phyloP scores from a whole-genome alignment of 2,888 invertebrate species.

The Bembecia ichneumoniformis region DNA sequence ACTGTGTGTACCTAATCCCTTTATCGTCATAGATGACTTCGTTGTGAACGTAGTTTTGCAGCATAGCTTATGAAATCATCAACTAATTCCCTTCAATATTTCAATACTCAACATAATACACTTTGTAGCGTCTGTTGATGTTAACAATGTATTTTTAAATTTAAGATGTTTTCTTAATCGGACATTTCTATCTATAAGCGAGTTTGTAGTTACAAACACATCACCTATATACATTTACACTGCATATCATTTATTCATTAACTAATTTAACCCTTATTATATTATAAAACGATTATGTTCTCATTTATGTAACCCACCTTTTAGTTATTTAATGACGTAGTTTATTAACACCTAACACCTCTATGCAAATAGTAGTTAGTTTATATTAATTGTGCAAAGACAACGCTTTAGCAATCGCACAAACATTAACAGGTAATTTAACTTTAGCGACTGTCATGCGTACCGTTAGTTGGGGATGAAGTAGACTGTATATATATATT shows the following conservation, averaged over 20 bases:
- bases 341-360: slow-evolving; percentile 37
- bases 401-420: slow-evolving; percentile 60
- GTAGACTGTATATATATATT: slow-evolving; percentile 31
- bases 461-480: slow-evolving; percentile 50
- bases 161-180: slow-evolving; percentile 65
- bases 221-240: too few relatives aligned
- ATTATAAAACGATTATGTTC: slow-evolving; percentile 3
- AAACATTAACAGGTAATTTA: slow-evolving; percentile 42
- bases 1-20: slow-evolving; percentile 52
- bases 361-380: slow-evolving; percentile 35
- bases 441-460: slow-evolving; percentile 67
- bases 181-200: not conserved
- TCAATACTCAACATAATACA: slow-evolving; percentile 57
- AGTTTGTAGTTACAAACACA: too few relatives aligned
- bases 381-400: slow-evolving; percentile 27
- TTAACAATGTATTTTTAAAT: slow-evolving; percentile 27
- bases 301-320: slow-evolving; percentile 18
- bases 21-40: slow-evolving; percentile 33
- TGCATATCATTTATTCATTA: too few relatives aligned
- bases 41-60: slow-evolving; percentile 57
- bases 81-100: slow-evolving; percentile 49
- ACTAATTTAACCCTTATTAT: too few relatives aligned
- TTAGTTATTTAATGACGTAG: slow-evolving; percentile 26
- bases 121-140: slow-evolving; percentile 13
- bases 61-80: slow-evolving; percentile 59